Evolutionary conservation across 2,797 vertebrate species (phyloP), one percentile per base, ranked within the genome.

Genomic region (Anolis apletophallus): DNA sequence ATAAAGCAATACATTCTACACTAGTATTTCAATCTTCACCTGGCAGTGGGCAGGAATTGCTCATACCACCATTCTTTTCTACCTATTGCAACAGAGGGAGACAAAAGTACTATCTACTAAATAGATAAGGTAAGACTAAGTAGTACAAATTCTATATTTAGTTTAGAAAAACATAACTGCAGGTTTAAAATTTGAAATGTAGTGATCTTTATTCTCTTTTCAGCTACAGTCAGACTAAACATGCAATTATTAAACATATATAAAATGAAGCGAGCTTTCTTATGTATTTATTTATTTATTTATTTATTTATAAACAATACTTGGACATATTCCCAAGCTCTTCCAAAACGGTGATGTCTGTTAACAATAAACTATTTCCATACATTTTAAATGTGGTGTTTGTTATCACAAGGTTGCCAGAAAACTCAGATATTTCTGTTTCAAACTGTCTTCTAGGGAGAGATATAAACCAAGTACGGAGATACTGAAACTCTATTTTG

Each of bases 1-100:
- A 64, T 84, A 40, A 52, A 2, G 17, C 12, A 79, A 74, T 81
- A 3, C 80, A 29, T 89, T 94, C 88, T 72, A 14, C 1, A 12
- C 59, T 0, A 29, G 79, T 82, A 19, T 23, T 87, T 83, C n/a
- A 73, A 1, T 87, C 77, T 32, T 1, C 3, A 69, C 36, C 11
- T 83, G 36, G 46, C 3, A 68, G 73, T 78, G 64, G 32, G 46
- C 32, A 57, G 17, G 19, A 32, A 36, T 11, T 69, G 1, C 13
- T 13, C 21, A 26, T 36, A 40, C 34, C 40, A 36, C 36, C 80
- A 71, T 81, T 64, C 34, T 59, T 78, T 72, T 36, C 2, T 72
- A 36, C 7, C 21, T 69, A 14, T 55, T 55, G 50, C 32, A 71
- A 54, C n/a, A 21, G 32, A 3, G 57, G 8, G 9, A 64, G 23